phyloP scores from a whole-genome alignment of 2,797 vertebrate species.

The Notoglanidium macrostoma region DNA sequence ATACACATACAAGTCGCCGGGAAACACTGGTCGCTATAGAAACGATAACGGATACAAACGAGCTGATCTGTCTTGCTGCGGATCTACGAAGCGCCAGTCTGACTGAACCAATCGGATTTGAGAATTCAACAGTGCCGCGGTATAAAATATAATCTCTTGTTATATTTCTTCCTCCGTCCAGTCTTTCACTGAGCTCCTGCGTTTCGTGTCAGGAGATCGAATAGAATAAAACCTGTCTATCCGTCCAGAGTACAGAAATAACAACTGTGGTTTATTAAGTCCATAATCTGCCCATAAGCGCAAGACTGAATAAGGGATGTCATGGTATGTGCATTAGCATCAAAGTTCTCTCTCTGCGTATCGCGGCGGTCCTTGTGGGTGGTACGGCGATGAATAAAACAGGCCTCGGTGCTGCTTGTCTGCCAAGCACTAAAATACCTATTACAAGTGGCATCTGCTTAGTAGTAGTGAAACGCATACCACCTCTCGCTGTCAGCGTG shows the following conservation, averaged over 20 bases:
- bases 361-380: constrained; percentile 57
- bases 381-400: constrained; percentile 60
- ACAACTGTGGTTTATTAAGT: constrained; percentile 37
- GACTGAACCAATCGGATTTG: background rate
- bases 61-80: background rate
- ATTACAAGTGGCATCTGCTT: constrained; percentile 55
- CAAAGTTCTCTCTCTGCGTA: constrained; percentile 48
- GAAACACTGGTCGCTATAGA: background rate
- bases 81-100: background rate
- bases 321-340: constrained; percentile 56
- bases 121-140: background rate
- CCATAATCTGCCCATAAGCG: constrained; percentile 47
- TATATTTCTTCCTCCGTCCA: background rate
- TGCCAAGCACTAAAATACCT: constrained; percentile 60
- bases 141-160: background rate
- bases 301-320: constrained; percentile 15
- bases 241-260: constrained; percentile 15
- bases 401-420: constrained; percentile 53
- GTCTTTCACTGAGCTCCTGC: background rate
- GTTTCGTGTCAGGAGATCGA: background rate
- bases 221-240: background rate
- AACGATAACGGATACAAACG: background rate
- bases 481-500: constrained; percentile 47
- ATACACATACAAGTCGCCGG: background rate
- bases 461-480: constrained; percentile 57